These are phyloP conservation scores for Phoebastria nigripes DNA, from an alignment of 2,797 vertebrate genomes.

Conservation along the genomic window DNA sequence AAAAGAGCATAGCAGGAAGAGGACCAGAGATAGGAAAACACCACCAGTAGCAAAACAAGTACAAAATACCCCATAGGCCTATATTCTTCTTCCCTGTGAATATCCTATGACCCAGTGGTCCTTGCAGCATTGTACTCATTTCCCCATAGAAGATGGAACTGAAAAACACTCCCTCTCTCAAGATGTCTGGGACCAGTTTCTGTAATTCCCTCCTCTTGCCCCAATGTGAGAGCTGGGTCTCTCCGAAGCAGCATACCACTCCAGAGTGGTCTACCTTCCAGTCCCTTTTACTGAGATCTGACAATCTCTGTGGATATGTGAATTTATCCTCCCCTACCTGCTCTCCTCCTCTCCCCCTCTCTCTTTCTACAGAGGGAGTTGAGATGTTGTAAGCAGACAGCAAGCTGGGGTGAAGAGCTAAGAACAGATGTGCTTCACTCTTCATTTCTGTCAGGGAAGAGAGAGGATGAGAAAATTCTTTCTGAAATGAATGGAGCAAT, in stretches of 20 bases:
- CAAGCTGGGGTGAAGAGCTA: background rate
- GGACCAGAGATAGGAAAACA: background rate
- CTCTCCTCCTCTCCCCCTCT: background rate
- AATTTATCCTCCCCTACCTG: background rate
- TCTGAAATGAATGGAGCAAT: background rate
- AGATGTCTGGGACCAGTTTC: background rate
- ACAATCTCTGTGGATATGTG: background rate
- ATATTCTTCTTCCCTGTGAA: background rate
- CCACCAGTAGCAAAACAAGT: background rate
- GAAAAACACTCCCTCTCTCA: background rate
- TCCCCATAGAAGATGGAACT: background rate
- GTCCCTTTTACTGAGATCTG: background rate
- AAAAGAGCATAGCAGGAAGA: background rate
- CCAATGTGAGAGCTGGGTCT: background rate
- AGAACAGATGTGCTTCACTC: background rate
- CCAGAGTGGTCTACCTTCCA: background rate
- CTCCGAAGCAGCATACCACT: background rate
- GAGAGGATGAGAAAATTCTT: background rate
- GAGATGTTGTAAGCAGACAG: background rate
- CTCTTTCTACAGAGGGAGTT: background rate
- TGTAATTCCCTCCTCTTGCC: background rate
- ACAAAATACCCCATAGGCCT: background rate
- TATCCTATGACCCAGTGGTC: background rate
- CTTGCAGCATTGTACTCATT: background rate
- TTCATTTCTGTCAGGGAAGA: background rate